Base-by-base conservation (phyloP, 2,888 invertebrate species). In the Diaphora mendica region DNA sequence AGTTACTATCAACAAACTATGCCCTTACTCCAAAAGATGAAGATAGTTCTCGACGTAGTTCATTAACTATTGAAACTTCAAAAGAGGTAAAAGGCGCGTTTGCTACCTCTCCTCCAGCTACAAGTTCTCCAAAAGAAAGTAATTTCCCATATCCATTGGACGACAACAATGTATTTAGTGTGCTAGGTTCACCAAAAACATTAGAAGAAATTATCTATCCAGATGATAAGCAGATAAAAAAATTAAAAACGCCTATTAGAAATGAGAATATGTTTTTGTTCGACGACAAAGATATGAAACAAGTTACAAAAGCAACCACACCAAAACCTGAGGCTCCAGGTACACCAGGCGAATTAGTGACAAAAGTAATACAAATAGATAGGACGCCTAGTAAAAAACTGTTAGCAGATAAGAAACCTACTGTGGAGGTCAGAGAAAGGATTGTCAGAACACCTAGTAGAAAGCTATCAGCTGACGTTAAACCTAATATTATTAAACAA, bases 351-450 rank as follows among this genome's bases (percentile, higher is more conserved):
- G 95, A 95, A 85, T 85, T 95, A 42, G 92, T 95, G 2, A 95
- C 95, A 42, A 94, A 95, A 87, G 92, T 95, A 2, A 94, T 95
- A 77, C 93, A 95, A 88, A 84, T 95, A 64, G 95, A 95, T 88
- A 88, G 95, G 82, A 92, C 93, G 3, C 95, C 95, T 0, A 95
- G 95, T 79, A 94, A 87, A 85, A 95, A 94, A 81, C 64, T 94
- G 35, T 64, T 86, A 68, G 83, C 89, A 65, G 95, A 95, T 51
- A 92, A 91, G 79, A 95, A 92, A 77, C 95, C 95, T 15, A 84
- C 81, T 4, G 94, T 95, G 8, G 94, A 94, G 91, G 81, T 95
- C 67, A 90, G 95, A 77, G 93, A 94, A 86, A 89, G 95, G 77
- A 90, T 95, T 74, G 94, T 94, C 5, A 90, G 95, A 82, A 95